Evolutionary conservation across 2,113 vertebrate genomes (phyloP).

Genomic region (Asarcornis scutulata): DNA sequence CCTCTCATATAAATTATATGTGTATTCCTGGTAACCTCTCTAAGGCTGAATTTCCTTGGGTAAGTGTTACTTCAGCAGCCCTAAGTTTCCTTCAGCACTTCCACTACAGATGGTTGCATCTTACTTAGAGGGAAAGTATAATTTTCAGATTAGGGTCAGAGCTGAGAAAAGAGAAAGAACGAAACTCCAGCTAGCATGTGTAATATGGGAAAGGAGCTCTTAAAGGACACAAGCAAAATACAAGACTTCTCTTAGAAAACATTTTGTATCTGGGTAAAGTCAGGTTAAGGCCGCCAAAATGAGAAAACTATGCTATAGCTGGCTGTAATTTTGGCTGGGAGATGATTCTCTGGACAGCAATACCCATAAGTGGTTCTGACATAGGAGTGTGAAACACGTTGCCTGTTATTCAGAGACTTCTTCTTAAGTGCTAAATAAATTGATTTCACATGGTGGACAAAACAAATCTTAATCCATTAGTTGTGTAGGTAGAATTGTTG

Average conservation of each 20-base stretch:
- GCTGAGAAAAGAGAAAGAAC: not conserved
- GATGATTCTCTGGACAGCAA: not conserved
- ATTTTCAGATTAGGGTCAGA: not conserved
- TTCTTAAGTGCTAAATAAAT: not conserved
- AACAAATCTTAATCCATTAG: slow-evolving; percentile 24
- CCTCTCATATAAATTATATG: not conserved
- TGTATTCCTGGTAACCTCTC: not conserved
- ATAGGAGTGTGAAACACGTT: not conserved
- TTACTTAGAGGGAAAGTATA: not conserved
- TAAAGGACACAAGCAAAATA: not conserved
- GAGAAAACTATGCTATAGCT: not conserved
- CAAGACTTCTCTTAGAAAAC: not conserved
- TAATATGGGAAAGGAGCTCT: not conserved
- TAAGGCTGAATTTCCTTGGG: not conserved
- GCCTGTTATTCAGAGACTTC: not conserved
- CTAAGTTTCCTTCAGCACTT: not conserved
- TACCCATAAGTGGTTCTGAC: not conserved
- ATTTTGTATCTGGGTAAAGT: not conserved
- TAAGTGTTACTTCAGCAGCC: not conserved
- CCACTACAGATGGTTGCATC: not conserved
- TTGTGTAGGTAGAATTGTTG: not conserved
- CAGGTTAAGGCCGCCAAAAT: not conserved
- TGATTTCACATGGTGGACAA: not conserved
- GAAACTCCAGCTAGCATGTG: not conserved
- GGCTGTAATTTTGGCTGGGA: not conserved